Conservation (phyloP, 2,113 vertebrate genomes). For the Pelmatolapia mariae region DNA sequence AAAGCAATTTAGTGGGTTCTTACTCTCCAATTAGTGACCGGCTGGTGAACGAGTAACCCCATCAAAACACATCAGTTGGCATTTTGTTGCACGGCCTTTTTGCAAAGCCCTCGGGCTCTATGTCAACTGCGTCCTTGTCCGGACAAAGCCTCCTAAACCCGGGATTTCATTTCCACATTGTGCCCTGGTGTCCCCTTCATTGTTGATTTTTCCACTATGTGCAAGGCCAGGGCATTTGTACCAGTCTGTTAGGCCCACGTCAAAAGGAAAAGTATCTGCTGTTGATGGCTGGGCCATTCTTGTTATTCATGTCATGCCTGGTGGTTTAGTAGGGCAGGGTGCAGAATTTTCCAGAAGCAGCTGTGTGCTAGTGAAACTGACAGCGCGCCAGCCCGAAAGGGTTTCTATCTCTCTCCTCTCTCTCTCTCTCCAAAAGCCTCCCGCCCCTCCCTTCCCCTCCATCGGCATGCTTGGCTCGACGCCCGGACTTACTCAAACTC, state of each 20-base stretch:
- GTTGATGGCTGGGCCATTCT: conserved; percentile 57
- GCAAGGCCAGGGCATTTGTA: conserved; percentile 64
- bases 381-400: conserved; percentile 78
- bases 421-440: conserved; percentile 16
- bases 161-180: conserved; percentile 65
- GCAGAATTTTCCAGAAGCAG: conserved; percentile 97
- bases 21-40: conserved; percentile 55
- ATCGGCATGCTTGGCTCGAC: conserved; percentile 79
- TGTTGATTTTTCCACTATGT: conserved; percentile 69
- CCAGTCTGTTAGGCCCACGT: conserved; percentile 59
- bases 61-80: conserved; percentile 68
- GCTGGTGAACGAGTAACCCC: conserved; percentile 61
- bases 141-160: conserved; percentile 64
- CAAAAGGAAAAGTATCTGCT: conserved; percentile 61
- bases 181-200: conserved; percentile 56
- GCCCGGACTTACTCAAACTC: conserved; percentile 83
- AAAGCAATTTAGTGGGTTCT: conserved; percentile 25
- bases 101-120: conserved; percentile 56
- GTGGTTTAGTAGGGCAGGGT: conserved; percentile 82
- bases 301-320: conserved; percentile 83
- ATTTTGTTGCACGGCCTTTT: conserved; percentile 54
- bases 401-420: conserved; percentile 39
- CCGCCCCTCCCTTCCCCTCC: conserved; percentile 32
- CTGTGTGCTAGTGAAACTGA: conserved; percentile 83
- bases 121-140: conserved; percentile 51